Evolutionary conservation across 2,797 vertebrate species (phyloP), one percentile per base, ranked within the genome.

Genomic region (Gymnopithys bicolor): DNA sequence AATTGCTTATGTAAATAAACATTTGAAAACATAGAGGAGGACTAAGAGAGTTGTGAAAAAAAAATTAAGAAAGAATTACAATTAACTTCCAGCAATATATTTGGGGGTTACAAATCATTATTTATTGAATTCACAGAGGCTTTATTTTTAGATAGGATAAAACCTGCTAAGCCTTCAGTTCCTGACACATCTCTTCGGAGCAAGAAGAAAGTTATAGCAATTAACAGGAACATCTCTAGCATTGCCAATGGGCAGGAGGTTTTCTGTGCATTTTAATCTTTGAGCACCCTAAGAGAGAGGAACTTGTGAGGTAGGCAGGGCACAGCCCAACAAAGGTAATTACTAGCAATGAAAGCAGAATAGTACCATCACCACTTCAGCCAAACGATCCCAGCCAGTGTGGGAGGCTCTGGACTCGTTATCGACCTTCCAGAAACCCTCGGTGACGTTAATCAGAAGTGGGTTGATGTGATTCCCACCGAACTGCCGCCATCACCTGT

Each of bases 341-440:
- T 63, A 51, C 23, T 8, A 60, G 24, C 17, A 51, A 46, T 24
- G 59, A 49, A 27, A 87, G 39, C 2, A 49, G 58, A 75, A 13
- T 8, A 15, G n/a, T 19, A 39, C 24, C 32, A 6, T 19, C 58
- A 39, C 14, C 3, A 0, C 84, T 73, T 41, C 94, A 70, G 41
- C 0, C 0, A 53, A 79, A 71, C 0, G 1, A 41, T 28, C 28
- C 35, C 0, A 1, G 73, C 11, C 74, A 62, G 18, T 0, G 1
- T 0, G 2, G 21, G 71, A 37, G 78, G 67, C 37, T 39, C 84
- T 0, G 15, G 53, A 52, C 81, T 77, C 4, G 0, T 60, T 81
- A 71, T 30, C 6, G 3, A 56, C 92, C 91, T 86, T 43, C 33
- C 59, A 55, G 74, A 90, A 95, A 39, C 13, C 35, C 69, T 58